Evolutionary conservation across 2,797 vertebrate genomes (phyloP), one percentile per base, ranked within the genome.

Genomic region (Macropodus opercularis): DNA sequence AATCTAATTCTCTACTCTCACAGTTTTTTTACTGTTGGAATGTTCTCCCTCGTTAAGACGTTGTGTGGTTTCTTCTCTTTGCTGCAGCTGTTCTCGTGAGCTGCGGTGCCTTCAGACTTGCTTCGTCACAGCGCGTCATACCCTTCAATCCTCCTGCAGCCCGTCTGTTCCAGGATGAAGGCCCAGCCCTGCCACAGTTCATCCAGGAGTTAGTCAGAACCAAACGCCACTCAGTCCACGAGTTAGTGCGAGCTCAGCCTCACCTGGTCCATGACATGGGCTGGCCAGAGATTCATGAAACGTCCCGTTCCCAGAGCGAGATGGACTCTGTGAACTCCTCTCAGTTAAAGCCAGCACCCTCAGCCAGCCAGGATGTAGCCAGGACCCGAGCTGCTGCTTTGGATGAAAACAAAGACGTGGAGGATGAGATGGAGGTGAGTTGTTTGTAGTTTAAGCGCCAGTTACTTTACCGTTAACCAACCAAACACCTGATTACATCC

Each of bases 391-490:
- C 17, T 36, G 34, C 41, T 0, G 43, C 47, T 13, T 21, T 55
- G 34, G 78, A 81, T 0, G 80, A 81, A 17, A 69, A 71, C 44
- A 17, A 59, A 12, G 69, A 79, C 3, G 66, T 84, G 54, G 70
- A 79, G 4, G 87, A 90, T 0, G 85, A 86, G 40, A 87, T 89
- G 87, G 83, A 89, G 85, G 88, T 89, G 69, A 83, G 8, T 9
- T 27, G 5, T 19, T 6, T 32, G 6, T 10, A n/a, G n/a, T n/a
- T n/a, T n/a, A n/a, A n/a, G n/a, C n/a, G n/a, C n/a, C n/a, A n/a
- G n/a, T n/a, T n/a, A n/a, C n/a, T n/a, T n/a, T n/a, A n/a, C n/a
- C n/a, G n/a, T n/a, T 27, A 8, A 27, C 7, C 27, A 27, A 6
- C 27, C 10, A 6, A 27, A 26, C 6, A 26, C 26, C 26, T 6